Evolutionary conservation across 2,797 vertebrate species (phyloP), one percentile per base, ranked within the genome.

Genomic region (Florisuga fusca): DNA sequence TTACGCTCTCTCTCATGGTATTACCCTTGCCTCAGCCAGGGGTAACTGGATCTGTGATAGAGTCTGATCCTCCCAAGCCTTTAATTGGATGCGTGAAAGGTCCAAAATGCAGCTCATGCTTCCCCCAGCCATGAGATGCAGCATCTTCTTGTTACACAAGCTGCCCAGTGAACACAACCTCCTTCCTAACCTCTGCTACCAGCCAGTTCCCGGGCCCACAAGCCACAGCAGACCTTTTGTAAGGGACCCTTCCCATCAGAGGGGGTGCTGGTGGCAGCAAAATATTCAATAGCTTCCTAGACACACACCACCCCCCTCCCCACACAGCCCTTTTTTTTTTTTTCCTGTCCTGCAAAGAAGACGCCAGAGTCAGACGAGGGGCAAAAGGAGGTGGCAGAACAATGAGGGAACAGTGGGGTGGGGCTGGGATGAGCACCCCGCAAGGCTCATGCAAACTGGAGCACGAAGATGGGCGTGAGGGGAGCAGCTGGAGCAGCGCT

Each of bases 61-160:
- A 73, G 41, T 90, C 95, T 96, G 95, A 96, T 96, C 94, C 86
- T 93, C 90, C 59, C 95, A 92, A 95, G 95, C 91, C 86, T 45
- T 97, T 96, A 96, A 95, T 85, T 92, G 95, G 92, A 92, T 96
- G 91, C 74, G 0, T 74, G 91, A 80, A 93, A 93, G 33, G 53
- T 55, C 94, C 94, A 95, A 96, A 95, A 92, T 1, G 48, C 88
- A 17, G 66, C 90, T 89, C 55, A 12, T 93, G 84, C 66, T 87
- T 94, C 84, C 53, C 38, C 23, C 54, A 73, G 26, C 68, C 22
- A 7, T 1, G 17, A 83, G 72, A n/a, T 26, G 36, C 16, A 14
- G 2, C 0, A 1, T 54, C 45, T 20, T 27, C 64, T 27, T 61
- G 59, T 53, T 61, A 77, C 53, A 48, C 45, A 14, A 17, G 71